Evolutionary conservation across 1,140 invertebrate genomes (phyloP).

Genomic region (Bilobella aurantiaca): DNA sequence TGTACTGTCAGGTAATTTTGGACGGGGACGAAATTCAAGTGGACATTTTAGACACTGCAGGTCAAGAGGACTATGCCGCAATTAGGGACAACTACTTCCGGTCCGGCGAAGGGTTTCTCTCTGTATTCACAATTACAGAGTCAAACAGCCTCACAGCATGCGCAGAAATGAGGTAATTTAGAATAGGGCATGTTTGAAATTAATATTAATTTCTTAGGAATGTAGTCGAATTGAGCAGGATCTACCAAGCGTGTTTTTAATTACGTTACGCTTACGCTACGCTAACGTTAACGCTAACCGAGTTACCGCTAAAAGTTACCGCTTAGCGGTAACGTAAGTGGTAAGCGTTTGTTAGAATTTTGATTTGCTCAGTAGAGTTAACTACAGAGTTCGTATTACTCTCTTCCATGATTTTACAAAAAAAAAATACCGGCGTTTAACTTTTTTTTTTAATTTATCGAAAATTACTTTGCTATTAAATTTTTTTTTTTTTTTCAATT

Average conservation of each 20-base stretch:
- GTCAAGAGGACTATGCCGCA: constrained; percentile 98
- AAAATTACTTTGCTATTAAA: background rate
- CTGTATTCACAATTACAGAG: constrained; percentile 98
- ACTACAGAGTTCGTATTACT: no score
- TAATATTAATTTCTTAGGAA: no score
- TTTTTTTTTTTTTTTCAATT: constrained; percentile 20
- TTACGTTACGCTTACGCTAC: no score
- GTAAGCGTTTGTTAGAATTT: no score
- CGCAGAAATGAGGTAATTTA: constrained; percentile 84
- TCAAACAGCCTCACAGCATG: constrained; percentile 97
- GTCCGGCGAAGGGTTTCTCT: constrained; percentile 97
- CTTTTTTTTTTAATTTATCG: background rate
- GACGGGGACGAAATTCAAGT: constrained; percentile 97
- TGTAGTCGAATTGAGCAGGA: no score
- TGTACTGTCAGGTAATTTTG: constrained; percentile 50
- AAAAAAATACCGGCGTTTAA: no score
- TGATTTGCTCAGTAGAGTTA: no score
- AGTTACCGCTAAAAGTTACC: no score
- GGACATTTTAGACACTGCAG: constrained; percentile 98
- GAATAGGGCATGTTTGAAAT: background rate
- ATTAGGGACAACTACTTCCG: constrained; percentile 99
- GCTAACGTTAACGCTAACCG: background rate
- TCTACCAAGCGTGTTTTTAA: no score
- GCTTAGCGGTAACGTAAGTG: no score
- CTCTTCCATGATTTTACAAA: no score